Evolutionary conservation across 2,113 vertebrate species (phyloP).

Genomic region (Melanostigma gelatinosum): DNA sequence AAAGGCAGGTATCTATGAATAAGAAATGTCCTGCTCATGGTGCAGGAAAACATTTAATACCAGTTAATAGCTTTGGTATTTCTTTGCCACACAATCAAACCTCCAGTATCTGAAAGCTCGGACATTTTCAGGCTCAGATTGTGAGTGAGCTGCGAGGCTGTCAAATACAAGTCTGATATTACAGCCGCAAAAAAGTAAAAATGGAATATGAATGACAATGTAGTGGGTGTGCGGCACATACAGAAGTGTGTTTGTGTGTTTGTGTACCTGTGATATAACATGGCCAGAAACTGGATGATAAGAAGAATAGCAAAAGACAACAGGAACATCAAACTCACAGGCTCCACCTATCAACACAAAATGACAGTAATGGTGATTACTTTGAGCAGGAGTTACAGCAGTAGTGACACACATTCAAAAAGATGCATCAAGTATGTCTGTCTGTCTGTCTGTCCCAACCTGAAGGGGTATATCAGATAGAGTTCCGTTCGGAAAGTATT

Average conservation of each 20-base stretch:
- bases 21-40: no score
- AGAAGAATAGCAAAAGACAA: conserved; percentile 82
- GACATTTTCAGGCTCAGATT: conserved; percentile 1
- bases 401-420: neutral
- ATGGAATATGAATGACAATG: neutral
- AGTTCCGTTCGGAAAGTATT: conserved; percentile 69
- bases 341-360: conserved; percentile 77
- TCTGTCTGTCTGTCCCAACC: conserved; percentile 38
- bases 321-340: conserved; percentile 86
- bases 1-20: neutral
- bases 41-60: neutral
- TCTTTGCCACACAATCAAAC: neutral
- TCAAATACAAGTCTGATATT: conserved; percentile 10
- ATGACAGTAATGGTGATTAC: neutral
- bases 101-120: neutral
- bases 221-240: neutral
- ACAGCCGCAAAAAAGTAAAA: neutral
- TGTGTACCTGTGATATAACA: conserved; percentile 86
- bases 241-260: neutral
- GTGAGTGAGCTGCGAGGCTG: neutral
- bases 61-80: neutral
- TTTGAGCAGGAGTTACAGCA: neutral
- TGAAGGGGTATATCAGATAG: conserved; percentile 60
- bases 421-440: neutral
- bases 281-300: conserved; percentile 82